A percentile compares a stretch with the other conserved stretches of the same genome.
phyloP scores from a whole-genome alignment of 2,113 vertebrate species.

The Cettia cetti region DNA sequence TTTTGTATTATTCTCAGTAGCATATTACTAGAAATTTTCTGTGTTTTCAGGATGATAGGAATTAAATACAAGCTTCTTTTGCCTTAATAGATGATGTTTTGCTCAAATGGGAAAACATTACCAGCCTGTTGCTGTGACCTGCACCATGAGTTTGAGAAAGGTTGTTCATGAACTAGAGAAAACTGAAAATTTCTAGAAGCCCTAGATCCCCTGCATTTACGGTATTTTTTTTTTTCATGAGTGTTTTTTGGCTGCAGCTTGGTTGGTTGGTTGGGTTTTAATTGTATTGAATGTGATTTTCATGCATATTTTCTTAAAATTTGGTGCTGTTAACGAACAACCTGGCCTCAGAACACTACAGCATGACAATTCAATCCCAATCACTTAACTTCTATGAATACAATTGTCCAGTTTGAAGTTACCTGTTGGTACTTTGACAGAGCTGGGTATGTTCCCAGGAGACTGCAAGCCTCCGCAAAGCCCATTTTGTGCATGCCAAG shows the following conservation, averaged over 20 bases:
- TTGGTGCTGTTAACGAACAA: neutral
- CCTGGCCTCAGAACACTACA: neutral
- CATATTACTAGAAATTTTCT: neutral
- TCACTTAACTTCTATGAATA: neutral
- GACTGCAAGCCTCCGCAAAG: neutral
- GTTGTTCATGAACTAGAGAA: neutral
- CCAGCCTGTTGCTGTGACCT: neutral
- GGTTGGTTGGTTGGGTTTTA: neutral
- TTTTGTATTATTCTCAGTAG: neutral
- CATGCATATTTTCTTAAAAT: neutral
- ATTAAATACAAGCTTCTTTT: neutral
- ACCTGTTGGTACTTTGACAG: neutral
- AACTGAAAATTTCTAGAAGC: neutral
- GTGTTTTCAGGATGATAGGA: neutral
- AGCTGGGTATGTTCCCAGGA: neutral
- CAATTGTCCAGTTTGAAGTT: neutral
- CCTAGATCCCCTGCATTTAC: neutral
- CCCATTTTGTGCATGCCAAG: fast-evolving
- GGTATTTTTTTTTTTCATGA: neutral
- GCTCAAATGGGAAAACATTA: neutral
- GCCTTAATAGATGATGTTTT: neutral
- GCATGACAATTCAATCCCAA: fast-evolving
- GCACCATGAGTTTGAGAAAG: neutral
- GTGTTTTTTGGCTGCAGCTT: neutral
- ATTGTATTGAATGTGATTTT: neutral